Evolutionary conservation across 2,797 vertebrate genomes (phyloP), one percentile per base, ranked within the genome.

Genomic region (Anguilla pacifica): DNA sequence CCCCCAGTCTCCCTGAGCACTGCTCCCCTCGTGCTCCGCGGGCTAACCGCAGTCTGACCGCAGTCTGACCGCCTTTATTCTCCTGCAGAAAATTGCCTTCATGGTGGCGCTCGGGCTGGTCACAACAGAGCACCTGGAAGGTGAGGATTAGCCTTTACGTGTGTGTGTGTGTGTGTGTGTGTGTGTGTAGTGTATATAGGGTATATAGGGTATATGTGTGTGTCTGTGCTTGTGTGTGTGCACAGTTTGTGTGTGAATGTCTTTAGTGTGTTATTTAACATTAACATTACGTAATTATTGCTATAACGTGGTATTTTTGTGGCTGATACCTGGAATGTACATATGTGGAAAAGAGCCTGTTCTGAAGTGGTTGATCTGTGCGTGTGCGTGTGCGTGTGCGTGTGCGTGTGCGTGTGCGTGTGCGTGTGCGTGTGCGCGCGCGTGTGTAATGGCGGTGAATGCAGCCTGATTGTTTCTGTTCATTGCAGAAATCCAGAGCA

Each of bases 41-140:
- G n/a, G n/a, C n/a, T n/a, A n/a, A n/a, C n/a, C n/a, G n/a, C n/a
- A n/a, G 35, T 0, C 0, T 13, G 11, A 17, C 57, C 51, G 11
- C 57, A 39, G 39, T 39, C 55, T 83, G 83, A 87, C 81, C 35
- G 28, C 10, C 72, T 57, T 19, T 61, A 35, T 89, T 92, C 85
- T 91, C 83, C 51, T 7, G 3, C 93, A 99, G 98, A 99, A 99
- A 98, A 97, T 99, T 70, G 97, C 98, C 95, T 99, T 99, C 96
- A 99, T 99, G 98, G 98, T 99, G 19, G 96, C 98, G 0, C 95
- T 99, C 9, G 98, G 98, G 92, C 96, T 99, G 91, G 98, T 99
- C 88, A 99, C 98, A 53, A 98, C 97, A 0, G 98, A 99, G 67
- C 98, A 98, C 84, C 92, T 99, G 94, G 98, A 99, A 96, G 98